Percentiles rank a stretch among this genome's conserved stretches.
Conservation (phyloP, 2,113 vertebrate genomes). For the Pelecanus crispus region DNA sequence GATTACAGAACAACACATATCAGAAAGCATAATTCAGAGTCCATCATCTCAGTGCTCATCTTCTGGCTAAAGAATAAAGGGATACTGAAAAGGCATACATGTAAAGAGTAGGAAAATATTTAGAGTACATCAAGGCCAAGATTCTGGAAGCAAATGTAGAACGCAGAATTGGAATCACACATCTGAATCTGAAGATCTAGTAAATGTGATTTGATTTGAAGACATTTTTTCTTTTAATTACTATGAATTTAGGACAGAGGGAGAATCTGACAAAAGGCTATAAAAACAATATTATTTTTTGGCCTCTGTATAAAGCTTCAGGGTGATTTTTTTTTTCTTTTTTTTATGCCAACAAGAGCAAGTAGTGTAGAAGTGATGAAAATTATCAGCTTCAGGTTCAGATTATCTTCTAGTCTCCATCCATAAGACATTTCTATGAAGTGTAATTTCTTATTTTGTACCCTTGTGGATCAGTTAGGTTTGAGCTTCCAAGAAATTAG, state of each 20-base stretch:
- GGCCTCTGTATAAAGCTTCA: background rate
- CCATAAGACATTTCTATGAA: background rate
- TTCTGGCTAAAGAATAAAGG: background rate
- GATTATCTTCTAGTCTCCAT: background rate
- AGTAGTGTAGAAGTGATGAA: background rate
- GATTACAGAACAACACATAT: background rate
- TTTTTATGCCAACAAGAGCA: background rate
- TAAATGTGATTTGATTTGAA: background rate
- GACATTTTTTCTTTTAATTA: background rate
- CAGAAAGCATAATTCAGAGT: background rate
- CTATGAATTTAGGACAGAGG: background rate
- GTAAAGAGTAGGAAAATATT: background rate
- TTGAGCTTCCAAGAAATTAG: background rate
- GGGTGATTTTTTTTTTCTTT: background rate
- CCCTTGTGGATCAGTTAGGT: background rate
- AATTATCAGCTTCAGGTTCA: background rate
- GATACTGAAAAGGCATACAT: background rate
- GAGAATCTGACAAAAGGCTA: background rate
- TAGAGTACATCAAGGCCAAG: background rate
- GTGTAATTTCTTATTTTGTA: background rate
- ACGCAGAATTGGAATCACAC: accelerated
- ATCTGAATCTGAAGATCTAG: background rate
- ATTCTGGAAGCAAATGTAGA: background rate
- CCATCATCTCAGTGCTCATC: background rate
- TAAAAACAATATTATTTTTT: background rate